Evolutionary conservation across 1,140 invertebrate genomes (phyloP), one percentile per base, ranked within the genome.

Genomic region (Drosophila nasuta): DNA sequence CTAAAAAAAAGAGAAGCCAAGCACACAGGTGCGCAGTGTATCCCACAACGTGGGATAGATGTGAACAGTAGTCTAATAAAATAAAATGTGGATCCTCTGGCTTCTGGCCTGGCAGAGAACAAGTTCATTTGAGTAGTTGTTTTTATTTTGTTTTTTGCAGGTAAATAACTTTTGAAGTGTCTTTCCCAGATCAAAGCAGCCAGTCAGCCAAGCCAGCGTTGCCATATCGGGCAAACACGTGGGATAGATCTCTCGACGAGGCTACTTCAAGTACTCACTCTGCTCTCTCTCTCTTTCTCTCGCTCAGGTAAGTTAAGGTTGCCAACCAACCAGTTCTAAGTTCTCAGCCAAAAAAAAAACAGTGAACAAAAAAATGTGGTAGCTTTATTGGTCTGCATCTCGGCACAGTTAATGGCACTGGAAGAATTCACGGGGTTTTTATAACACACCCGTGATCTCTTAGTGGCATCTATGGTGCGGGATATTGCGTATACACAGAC

Each of bases 351-450:
- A 25, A 38, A 38, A 38, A 8, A 38, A 2, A 38, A 38, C 35
- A 25, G 20, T 25, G 8, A 38, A 10, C 1, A 38, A 3, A 3
- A 49, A 13, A 60, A 45, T 72, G 66, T 30, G 54, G 1, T 10
- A 2, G 8, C 35, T 38, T 60, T 54, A 25, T 25, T 15, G 49
- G 13, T 65, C 49, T 58, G 38, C 51, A 86, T 92, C 92, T 88
- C 91, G 76, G 82, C 92, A 93, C 92, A 93, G 92, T 93, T 92
- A 93, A 93, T 93, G 92, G 92, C 92, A 93, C 92, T 93, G 92
- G 92, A 93, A 93, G 92, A 93, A 93, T 93, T 93, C 92, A 93
- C 92, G 92, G 92, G 82, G 92, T 83, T 81, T 79, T 91, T 92
- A 54, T 85, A 81, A 86, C 82, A 77, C 72, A 82, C 92, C 92